phyloP scores from a whole-genome alignment of 2,113 vertebrate genomes.

The Salminus brasiliensis region DNA sequence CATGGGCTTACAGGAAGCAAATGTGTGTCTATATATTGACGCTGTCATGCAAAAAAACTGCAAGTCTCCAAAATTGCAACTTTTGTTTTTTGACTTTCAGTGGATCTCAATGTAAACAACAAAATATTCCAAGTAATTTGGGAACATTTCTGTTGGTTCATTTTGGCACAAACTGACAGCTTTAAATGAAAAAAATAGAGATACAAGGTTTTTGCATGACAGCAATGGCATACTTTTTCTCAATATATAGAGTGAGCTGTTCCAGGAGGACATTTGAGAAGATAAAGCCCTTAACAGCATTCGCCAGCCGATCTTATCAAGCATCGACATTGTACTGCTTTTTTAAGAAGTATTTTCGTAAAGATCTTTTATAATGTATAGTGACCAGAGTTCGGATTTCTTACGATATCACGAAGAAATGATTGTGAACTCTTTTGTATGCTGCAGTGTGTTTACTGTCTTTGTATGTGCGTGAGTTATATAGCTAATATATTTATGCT shows the following conservation, averaged over 20 bases:
- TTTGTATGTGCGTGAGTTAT: slow-evolving; percentile 38
- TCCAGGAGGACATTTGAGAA: slow-evolving; percentile 4
- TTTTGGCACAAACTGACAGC: no score
- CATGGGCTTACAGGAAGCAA: slow-evolving; percentile 1
- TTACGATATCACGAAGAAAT: slow-evolving; percentile 30
- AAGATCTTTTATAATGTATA: slow-evolving; percentile 45
- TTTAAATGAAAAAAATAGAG: no score
- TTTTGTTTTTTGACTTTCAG: no score
- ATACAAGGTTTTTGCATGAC: no score
- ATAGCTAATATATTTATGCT: slow-evolving; percentile 52
- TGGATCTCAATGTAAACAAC: no score
- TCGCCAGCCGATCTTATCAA: slow-evolving; percentile 32
- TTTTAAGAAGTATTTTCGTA: slow-evolving; percentile 50
- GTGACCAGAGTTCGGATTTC: slow-evolving; percentile 35
- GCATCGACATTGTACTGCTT: slow-evolving; percentile 33
- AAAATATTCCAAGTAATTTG: no score
- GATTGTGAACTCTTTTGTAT: slow-evolving; percentile 24
- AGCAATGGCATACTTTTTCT: slow-evolving; percentile 20
- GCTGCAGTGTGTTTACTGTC: slow-evolving; percentile 15
- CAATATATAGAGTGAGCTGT: neutral
- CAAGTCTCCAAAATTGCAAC: no score
- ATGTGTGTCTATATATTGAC: slow-evolving; percentile 6
- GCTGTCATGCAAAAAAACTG: no score
- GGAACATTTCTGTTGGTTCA: no score
- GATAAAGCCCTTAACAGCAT: slow-evolving; percentile 25